Conservation (phyloP, 2,113 vertebrate species). For the Otocyon megalotis region DNA sequence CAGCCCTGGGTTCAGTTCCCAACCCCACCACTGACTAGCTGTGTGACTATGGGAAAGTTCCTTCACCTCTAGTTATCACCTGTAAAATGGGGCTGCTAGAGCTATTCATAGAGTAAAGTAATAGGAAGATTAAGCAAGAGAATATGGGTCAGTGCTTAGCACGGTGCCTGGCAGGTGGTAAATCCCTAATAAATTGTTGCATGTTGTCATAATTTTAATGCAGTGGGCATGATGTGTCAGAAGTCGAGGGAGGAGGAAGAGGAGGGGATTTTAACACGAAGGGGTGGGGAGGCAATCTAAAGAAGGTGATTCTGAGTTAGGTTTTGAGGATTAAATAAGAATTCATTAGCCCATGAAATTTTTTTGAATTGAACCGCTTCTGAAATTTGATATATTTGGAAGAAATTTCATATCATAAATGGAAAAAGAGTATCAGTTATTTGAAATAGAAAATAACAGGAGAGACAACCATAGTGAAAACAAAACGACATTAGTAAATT, state of each 20-base stretch:
- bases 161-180: not conserved
- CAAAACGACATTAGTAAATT: not conserved
- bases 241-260: not conserved
- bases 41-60: not conserved
- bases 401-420: constrained; percentile 39
- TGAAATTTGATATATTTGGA: constrained; percentile 54
- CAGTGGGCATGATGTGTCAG: not conserved
- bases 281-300: not conserved
- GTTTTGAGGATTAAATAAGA: constrained; percentile 65
- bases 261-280: not conserved
- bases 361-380: constrained; percentile 48
- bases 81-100: not conserved
- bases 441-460: constrained; percentile 39
- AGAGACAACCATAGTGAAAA: constrained; percentile 37
- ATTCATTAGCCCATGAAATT: constrained; percentile 56
- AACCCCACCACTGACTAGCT: not conserved
- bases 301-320: not conserved
- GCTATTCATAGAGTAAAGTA: not conserved
- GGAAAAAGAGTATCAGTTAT: constrained; percentile 45
- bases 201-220: not conserved
- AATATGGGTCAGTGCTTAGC: not conserved
- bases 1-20: not conserved
- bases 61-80: not conserved
- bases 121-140: not conserved
- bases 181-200: not conserved